These are phyloP conservation scores for Phyllotis vaccarum DNA, from an alignment of 2,797 vertebrate species.

Conservation along the genomic window DNA sequence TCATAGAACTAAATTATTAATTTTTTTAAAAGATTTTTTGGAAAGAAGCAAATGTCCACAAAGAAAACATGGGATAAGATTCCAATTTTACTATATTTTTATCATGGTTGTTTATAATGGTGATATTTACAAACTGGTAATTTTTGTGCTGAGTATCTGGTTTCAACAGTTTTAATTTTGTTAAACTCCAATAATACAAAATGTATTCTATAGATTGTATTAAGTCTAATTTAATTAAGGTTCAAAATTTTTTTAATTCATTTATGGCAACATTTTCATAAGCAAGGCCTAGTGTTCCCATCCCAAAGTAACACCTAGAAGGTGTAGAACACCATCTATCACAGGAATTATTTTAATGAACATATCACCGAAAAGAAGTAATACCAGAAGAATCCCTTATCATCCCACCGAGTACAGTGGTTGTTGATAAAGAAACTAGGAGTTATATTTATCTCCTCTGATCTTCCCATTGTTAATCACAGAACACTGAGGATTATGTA, in stretches of 20 bases:
- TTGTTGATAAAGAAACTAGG: background rate
- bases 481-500: background rate
- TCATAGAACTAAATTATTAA: constrained; percentile 77
- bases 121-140: constrained; percentile 54
- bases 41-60: constrained; percentile 79
- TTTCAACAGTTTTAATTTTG: constrained; percentile 19
- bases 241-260: constrained; percentile 57
- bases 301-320: constrained; percentile 49
- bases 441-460: background rate
- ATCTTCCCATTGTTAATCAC: background rate
- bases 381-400: constrained; percentile 41
- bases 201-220: constrained; percentile 7
- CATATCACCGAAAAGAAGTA: background rate
- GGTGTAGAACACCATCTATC: background rate
- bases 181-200: constrained; percentile 33
- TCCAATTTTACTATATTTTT: constrained; percentile 9
- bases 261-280: constrained; percentile 44
- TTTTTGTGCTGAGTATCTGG: constrained; percentile 10
- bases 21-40: constrained; percentile 81
- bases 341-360: constrained; percentile 42
- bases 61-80: constrained; percentile 61
- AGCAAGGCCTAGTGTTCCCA: constrained; percentile 6
- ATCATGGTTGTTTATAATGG: background rate
- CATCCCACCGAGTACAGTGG: background rate
- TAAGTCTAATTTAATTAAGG: background rate